Conservation (phyloP, 2,888 invertebrate genomes). For the Eutolmus rufibarbis region DNA sequence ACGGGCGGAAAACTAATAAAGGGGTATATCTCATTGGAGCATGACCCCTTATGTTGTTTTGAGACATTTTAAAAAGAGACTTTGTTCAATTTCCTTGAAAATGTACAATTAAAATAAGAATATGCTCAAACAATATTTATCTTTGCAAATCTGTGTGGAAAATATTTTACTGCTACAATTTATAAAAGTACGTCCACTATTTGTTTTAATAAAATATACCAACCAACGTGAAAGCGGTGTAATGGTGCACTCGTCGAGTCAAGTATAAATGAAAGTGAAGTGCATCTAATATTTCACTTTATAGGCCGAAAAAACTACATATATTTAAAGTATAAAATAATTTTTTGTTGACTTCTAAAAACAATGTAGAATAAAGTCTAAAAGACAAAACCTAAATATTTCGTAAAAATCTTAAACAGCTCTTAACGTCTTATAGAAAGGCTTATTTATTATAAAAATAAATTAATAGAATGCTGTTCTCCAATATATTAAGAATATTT, state of each 20-base stretch:
- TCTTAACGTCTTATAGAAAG: no score
- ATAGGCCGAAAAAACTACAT: not conserved
- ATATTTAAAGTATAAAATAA: no score
- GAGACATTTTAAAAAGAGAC: not conserved
- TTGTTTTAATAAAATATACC: not conserved
- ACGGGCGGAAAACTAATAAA: not conserved
- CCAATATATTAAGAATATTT: no score
- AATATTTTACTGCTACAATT: not conserved
- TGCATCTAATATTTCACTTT: not conserved
- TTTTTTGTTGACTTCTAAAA: no score
- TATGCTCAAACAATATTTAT: not conserved
- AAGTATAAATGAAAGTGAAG: not conserved
- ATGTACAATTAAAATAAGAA: not conserved
- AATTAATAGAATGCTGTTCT: no score
- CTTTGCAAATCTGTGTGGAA: not conserved
- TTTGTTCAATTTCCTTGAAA: not conserved
- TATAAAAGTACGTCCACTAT: not conserved
- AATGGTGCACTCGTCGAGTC: not conserved
- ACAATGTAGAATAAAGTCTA: no score
- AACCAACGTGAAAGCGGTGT: no score
- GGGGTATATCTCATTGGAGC: not conserved
- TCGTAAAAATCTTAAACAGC: no score
- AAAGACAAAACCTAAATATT: no score
- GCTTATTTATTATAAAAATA: no score
- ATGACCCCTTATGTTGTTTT: not conserved